Evolutionary conservation across 2,113 vertebrate species (phyloP).

Genomic region (Cinclus mexicanus): DNA sequence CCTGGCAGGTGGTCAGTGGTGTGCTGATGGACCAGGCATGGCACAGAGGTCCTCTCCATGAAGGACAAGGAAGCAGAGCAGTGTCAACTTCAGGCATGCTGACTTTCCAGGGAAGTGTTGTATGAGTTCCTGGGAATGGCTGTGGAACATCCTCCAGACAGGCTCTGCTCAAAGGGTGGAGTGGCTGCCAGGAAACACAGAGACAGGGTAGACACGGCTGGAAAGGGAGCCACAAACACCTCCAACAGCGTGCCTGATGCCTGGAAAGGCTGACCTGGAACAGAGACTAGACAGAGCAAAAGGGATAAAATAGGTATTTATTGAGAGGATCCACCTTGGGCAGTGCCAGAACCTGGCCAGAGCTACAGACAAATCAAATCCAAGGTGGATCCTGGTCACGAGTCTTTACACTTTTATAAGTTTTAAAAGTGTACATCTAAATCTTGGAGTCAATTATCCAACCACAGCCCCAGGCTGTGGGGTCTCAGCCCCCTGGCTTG

Average conservation of each 20-base stretch:
- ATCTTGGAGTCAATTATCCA: no score
- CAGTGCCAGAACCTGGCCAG: no score
- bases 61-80: fast-evolving
- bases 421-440: no score
- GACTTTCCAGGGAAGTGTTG: background rate
- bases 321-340: no score
- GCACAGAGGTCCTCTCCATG: fast-evolving
- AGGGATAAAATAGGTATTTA: no score
- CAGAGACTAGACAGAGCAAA: no score
- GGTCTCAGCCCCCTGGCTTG: no score
- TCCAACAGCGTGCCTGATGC: fast-evolving
- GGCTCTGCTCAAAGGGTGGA: background rate
- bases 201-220: fast-evolving
- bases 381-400: no score
- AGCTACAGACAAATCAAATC: no score
- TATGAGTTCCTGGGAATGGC: background rate
- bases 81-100: background rate
- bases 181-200: background rate
- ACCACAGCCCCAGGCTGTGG: no score
- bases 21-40: background rate
- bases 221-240: background rate
- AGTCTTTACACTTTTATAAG: no score
- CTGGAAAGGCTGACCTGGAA: no score
- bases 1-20: background rate
- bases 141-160: fast-evolving